Evolutionary conservation across 2,797 vertebrate species (phyloP), one percentile per base, ranked within the genome.

Genomic region (Tenualosa ilisha): DNA sequence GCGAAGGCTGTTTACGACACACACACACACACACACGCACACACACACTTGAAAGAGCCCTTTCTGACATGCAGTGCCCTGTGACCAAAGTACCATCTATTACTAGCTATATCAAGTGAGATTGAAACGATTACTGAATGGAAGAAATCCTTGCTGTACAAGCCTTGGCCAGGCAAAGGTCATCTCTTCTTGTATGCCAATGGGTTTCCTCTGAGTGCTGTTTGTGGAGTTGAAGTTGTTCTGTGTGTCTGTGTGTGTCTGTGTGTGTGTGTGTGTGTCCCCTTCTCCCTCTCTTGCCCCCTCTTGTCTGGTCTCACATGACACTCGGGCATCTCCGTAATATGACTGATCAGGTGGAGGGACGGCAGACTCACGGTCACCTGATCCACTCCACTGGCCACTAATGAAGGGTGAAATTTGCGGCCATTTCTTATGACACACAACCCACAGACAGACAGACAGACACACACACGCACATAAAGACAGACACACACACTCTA

Each of bases 371-470:
- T 46, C 83, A 22, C 13, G 37, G 59, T 65, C 40, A 79, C 40
- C 40, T 65, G 61, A 46, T 46, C 83, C 56, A 83, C 24, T 68
- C 37, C 61, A 15, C 22, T 15, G 31, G 83, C 83, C 12, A 24
- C 83, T 83, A 83, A 83, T 68, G 83, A 65, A 68, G 56, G 40
- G 63, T 68, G 83, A 50, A 83, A 83, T 65, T 68, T 17, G 43
- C 72, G 17, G 24, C 63, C 31, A 83, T 68, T 68, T 50, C 63
- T 6, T 59, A 40, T 31, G 17, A 75, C 59, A 3, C 59, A 61
- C 26, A 61, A 40, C 82, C 20, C 26, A 46, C 22, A 53, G 3
- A 31, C 9, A 83, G 12, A 37, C 17, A 54, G 40, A 49, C 20
- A 53, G 12, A 51, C 17, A n/a, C 24, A 82, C 72, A 72, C n/a